Base-by-base conservation (phyloP, 2,888 invertebrate species). In the Acrocyrtus sp. region DNA sequence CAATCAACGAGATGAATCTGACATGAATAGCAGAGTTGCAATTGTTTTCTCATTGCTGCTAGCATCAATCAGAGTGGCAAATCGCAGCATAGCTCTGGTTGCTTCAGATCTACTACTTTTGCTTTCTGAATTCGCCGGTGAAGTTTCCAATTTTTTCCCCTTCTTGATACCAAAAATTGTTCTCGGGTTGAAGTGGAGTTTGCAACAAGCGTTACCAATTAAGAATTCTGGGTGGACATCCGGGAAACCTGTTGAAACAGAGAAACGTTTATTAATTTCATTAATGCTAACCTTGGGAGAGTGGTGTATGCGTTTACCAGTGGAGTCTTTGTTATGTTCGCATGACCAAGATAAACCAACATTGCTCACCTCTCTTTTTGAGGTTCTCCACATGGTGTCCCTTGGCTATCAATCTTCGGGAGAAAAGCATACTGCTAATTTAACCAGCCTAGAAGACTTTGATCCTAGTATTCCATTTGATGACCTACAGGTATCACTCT, bases 221-320 rank as follows among this genome's bases (percentile, higher is more conserved):
- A 79, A 75, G 68, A 76, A 76, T 67, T 74, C 76, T 2, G 67
- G 70, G 0, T 85, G 87, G 79, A 85, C 83, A 17, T 78, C 81
- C 53, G 82, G 82, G 34, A 83, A 86, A 56, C 83, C 84, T 22
- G 83, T 84, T 66, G 83, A 84, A 60, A 88, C 88, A 24, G 86
- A 88, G 26, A 90, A 90, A 82, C 89, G 93, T 69, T 85, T 95
- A 65, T 88, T 92, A 15, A 90, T 92, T 29, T 92, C 95, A 0
- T 87, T 96, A 80, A 88, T 97, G 82, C 89, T 96, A 66, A 94
- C 95, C 83, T 87, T 98, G 74, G 95, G 95, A 0, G 96, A 97
- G 85, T 96, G 96, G 91, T 95, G 95, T 65, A 95, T 97, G 89
- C 88, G 91, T 54, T 89, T 96, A 69, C 88, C 88, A 0, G 81